Conservation (phyloP, 2,113 vertebrate species). For the Notothenia rossii region DNA sequence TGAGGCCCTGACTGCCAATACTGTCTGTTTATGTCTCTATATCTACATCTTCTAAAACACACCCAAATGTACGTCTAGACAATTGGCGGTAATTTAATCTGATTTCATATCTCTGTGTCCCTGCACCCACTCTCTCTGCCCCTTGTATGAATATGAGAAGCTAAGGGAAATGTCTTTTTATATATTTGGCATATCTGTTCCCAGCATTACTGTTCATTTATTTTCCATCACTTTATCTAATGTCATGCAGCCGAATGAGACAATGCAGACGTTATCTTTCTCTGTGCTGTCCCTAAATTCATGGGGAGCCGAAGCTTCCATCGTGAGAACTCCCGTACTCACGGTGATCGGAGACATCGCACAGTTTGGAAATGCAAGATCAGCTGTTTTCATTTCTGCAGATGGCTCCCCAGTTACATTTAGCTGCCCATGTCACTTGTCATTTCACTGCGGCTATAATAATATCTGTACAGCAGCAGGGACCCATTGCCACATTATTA, state of each 20-base stretch:
- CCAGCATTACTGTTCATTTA: slow-evolving; percentile 35
- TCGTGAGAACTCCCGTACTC: slow-evolving; percentile 4
- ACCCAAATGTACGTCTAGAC: neutral
- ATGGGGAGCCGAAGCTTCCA: slow-evolving; percentile 1
- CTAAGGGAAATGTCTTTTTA: slow-evolving; percentile 44
- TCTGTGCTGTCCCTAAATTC: slow-evolving; percentile 13
- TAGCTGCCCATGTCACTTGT: slow-evolving; percentile 53
- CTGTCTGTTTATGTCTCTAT: neutral
- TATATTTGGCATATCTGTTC: slow-evolving; percentile 43
- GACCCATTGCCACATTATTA: slow-evolving; percentile 36
- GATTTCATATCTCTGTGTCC: slow-evolving; percentile 29
- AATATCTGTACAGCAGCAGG: slow-evolving; percentile 25
- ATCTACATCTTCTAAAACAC: neutral
- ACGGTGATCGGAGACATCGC: slow-evolving; percentile 50
- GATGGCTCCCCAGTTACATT: slow-evolving; percentile 65
- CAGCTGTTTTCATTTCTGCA: slow-evolving; percentile 65
- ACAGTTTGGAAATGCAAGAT: slow-evolving; percentile 65
- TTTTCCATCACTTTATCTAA: slow-evolving; percentile 62
- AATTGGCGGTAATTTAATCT: slow-evolving; percentile 37
- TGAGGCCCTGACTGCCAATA: slow-evolving; percentile 8
- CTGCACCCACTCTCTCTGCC: slow-evolving; percentile 13
- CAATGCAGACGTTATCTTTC: slow-evolving; percentile 42
- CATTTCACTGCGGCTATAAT: slow-evolving; percentile 49
- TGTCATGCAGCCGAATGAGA: slow-evolving; percentile 58
- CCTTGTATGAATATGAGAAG: slow-evolving; percentile 30